Conservation (phyloP, 2,113 vertebrate species). For the Spea multiplicata region DNA sequence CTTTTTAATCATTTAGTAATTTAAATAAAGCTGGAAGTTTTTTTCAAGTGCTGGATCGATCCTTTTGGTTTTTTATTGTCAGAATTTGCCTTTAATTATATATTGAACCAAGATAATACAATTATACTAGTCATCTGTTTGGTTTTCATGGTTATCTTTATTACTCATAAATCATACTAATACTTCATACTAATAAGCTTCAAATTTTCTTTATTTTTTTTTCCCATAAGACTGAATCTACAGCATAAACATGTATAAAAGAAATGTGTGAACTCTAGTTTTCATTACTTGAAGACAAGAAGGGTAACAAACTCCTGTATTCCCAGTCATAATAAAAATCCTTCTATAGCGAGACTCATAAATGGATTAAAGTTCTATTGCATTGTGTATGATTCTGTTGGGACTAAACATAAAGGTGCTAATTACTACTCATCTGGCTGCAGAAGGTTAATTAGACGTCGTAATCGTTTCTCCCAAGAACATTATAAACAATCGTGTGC, state of each 20-base stretch:
- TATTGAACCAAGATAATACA: not conserved
- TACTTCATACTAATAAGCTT: too few relatives aligned
- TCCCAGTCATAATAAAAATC: constrained; percentile 16
- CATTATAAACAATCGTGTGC: not conserved
- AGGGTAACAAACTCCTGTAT: not conserved
- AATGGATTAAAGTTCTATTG: not conserved
- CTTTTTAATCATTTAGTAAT: too few relatives aligned
- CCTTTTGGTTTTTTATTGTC: too few relatives aligned
- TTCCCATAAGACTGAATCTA: not conserved
- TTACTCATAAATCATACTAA: too few relatives aligned
- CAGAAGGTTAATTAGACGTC: constrained; percentile 39
- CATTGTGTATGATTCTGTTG: constrained; percentile 23
- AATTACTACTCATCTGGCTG: constrained; percentile 34
- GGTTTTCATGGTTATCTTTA: too few relatives aligned
- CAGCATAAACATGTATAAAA: not conserved
- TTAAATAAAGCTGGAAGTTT: too few relatives aligned
- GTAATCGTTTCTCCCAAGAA: constrained; percentile 30
- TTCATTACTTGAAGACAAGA: constrained; percentile 7
- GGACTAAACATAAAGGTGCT: constrained; percentile 28
- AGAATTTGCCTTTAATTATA: not conserved
- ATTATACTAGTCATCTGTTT: not conserved
- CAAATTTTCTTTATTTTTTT: not conserved
- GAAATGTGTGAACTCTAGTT: constrained; percentile 1
- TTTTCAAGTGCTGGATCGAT: too few relatives aligned
- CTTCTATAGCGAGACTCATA: too few relatives aligned